A percentile compares a stretch with the other conserved stretches of the same genome.
Conservation (phyloP, 2,113 vertebrate species). For the Columbina picui region DNA sequence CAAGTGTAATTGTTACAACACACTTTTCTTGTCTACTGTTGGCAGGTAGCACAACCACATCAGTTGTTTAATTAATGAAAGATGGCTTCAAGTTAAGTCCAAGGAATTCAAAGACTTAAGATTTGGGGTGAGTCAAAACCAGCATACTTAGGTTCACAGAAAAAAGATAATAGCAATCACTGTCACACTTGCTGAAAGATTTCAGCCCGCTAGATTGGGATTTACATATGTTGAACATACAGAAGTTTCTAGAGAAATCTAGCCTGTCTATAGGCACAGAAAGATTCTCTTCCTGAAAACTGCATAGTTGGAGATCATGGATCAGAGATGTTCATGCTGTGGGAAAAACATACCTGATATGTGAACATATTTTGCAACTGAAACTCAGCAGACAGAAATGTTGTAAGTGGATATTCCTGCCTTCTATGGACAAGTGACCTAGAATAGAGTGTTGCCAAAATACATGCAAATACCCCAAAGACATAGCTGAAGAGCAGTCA, state of each 20-base stretch:
- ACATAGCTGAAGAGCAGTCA: neutral
- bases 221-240: neutral
- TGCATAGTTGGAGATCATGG: accelerated
- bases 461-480: neutral
- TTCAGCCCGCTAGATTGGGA: neutral
- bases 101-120: neutral
- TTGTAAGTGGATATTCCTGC: neutral
- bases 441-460: neutral
- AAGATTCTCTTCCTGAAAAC: neutral
- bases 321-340: neutral
- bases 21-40: neutral
- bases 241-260: neutral
- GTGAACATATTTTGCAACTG: neutral
- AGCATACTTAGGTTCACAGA: neutral
- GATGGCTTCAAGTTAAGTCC: neutral
- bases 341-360: accelerated
- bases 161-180: neutral
- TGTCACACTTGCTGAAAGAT: accelerated
- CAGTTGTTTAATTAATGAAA: neutral
- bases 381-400: neutral
- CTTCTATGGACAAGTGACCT: neutral
- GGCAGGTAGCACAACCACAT: neutral
- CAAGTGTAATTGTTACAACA: neutral
- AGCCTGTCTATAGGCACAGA: neutral
- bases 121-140: neutral